Evolutionary conservation across 2,113 vertebrate species (phyloP), one percentile per base, ranked within the genome.

Genomic region (Labeo rohita): DNA sequence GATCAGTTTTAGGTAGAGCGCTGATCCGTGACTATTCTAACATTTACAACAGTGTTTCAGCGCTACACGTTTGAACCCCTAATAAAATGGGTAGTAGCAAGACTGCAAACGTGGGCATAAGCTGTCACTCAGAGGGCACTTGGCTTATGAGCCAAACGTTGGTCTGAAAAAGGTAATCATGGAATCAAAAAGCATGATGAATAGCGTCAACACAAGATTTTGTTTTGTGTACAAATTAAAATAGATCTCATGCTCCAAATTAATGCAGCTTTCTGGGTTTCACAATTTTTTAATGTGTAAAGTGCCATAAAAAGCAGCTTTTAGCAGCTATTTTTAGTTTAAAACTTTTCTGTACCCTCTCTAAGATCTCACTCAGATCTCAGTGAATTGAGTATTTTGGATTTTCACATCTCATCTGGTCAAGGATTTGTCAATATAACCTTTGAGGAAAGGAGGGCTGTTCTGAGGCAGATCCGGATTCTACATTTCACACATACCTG

Each of bases 401-500:
- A 1, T 47, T 43, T 59, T 43, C 36, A n/a, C 1, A 8, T 75
- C 6, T 79, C 36, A 59, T 47, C 15, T 61, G 13, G 77, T 39
- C 56, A 10, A 63, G 52, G 39, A 23, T 45, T 15, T 12, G 3
- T 80, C 45, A 81, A 81, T 4, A 43, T 47, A 43, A 6, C 78
- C 78, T 47, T 79, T 59, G 52, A 56, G 76, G 8, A 43, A 70
- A 39, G 45, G 45, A 39, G 45, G 45, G 43, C 5, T 23, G 45
- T 47, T 74, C 43, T 23, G 72, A 50, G 72, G 43, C n/a, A 0
- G 50, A 16, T 77, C 49, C 9, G 2, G 65, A 39, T 28, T 21
- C 2, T 36, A 54, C 45, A 84, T 83, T 78, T 86, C 56, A 23
- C 47, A 59, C 83, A 80, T 95, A 99, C 98, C 96, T 96, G 95